These are phyloP conservation scores for Salpingus planirostris DNA, from an alignment of 2,888 invertebrate genomes.

Conservation along the genomic window DNA sequence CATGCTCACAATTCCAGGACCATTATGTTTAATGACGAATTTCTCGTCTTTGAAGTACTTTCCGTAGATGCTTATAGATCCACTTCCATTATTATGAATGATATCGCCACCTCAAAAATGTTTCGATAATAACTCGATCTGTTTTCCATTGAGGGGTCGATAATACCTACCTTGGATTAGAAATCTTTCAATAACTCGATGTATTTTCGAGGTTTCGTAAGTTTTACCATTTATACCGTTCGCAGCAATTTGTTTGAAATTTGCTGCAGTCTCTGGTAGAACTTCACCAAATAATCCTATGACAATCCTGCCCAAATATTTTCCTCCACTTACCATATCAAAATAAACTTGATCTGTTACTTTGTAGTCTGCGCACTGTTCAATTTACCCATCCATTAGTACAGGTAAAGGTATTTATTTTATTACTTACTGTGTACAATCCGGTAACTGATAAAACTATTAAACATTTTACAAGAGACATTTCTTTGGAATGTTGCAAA, in stretches of 20 bases:
- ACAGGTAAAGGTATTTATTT: too few species aligned
- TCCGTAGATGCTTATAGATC: conserved; percentile 80
- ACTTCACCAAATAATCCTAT: conserved; percentile 84
- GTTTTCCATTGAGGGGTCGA: too few species aligned
- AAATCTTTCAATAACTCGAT: conserved; percentile 79
- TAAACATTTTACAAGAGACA: too few species aligned
- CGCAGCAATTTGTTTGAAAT: conserved; percentile 74
- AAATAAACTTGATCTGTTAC: conserved; percentile 78
- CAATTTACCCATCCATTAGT: too few species aligned
- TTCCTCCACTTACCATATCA: conserved; percentile 66
- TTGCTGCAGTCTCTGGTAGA: conserved; percentile 77
- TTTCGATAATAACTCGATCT: too few species aligned
- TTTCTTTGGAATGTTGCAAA: too few species aligned
- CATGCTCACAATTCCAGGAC: conserved; percentile 84
- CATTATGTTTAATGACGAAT: conserved; percentile 67
- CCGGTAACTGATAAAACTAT: too few species aligned
- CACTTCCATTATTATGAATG: conserved; percentile 69
- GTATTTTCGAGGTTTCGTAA: conserved; percentile 73
- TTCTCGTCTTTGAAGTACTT: conserved; percentile 81
- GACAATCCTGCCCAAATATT: conserved; percentile 65
- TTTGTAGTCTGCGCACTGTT: conserved; percentile 53
- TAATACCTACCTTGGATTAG: conserved; percentile 74
- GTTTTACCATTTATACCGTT: conserved; percentile 66
- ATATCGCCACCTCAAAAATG: conserved; percentile 69
- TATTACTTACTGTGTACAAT: too few species aligned